These are phyloP conservation scores for Gobius niger DNA, from an alignment of 2,113 vertebrate genomes.

Conservation along the genomic window DNA sequence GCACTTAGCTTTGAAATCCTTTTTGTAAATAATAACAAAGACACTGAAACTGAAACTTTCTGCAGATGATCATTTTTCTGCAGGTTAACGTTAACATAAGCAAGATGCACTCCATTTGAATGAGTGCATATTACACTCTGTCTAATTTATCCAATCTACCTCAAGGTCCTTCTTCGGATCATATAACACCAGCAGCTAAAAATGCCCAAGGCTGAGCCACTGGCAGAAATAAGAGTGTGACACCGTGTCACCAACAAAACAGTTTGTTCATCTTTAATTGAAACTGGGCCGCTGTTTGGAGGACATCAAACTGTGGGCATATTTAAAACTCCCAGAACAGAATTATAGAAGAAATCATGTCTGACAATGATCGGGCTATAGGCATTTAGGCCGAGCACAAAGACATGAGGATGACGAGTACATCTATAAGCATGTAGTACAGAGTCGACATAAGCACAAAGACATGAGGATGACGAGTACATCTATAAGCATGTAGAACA, in stretches of 20 bases:
- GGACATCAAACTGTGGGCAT: conserved; percentile 3
- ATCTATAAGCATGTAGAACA: too few relatives aligned
- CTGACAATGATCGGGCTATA: neutral
- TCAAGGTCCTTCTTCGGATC: conserved; percentile 2
- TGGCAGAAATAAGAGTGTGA: conserved; percentile 20
- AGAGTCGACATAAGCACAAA: too few relatives aligned
- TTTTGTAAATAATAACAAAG: neutral
- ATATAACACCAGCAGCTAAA: conserved; percentile 12
- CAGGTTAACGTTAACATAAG: too few relatives aligned
- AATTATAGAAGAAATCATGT: neutral
- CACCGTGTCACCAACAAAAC: conserved; percentile 39
- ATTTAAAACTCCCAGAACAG: neutral
- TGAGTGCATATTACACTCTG: neutral
- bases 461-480: too few relatives aligned
- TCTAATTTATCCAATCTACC: neutral
- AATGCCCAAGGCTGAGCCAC: conserved; percentile 30
- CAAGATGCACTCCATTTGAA: neutral
- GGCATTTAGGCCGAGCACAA: too few relatives aligned
- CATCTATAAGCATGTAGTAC: too few relatives aligned
- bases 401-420: too few relatives aligned
- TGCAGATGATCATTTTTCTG: neutral
- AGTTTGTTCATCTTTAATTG: conserved; percentile 44
- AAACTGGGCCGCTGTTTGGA: conserved; percentile 42
- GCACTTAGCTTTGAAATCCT: neutral
- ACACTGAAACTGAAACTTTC: neutral